A percentile compares a stretch with the other conserved stretches of the same genome.
These are phyloP conservation scores for Hyla sarda DNA, from an alignment of 2,113 vertebrate species.

Conservation along the genomic window DNA sequence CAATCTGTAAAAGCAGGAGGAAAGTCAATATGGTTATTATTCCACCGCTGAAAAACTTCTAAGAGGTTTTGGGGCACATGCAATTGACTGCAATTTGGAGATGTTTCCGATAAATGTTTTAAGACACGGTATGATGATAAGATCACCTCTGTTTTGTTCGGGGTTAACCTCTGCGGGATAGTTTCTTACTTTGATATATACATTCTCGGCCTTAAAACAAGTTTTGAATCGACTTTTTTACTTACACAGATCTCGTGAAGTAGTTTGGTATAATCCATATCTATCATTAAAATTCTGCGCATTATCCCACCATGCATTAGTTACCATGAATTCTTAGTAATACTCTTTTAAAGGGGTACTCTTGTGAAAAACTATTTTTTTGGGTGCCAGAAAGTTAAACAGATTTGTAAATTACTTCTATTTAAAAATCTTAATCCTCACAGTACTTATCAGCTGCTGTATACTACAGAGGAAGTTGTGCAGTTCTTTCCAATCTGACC, in stretches of 20 bases:
- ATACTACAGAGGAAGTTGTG: no score
- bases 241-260: rapidly evolving
- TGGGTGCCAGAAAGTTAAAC: no score
- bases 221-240: neutral
- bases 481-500: no score
- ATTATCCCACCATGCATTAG: no score
- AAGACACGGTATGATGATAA: no score
- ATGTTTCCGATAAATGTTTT: conserved; percentile 43
- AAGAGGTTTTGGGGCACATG: conserved; percentile 30
- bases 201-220: neutral
- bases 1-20: conserved; percentile 48
- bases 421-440: no score
- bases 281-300: neutral
- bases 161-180: neutral
- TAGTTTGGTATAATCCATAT: neutral
- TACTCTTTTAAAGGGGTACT: no score
- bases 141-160: neutral
- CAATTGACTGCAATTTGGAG: conserved; percentile 40
- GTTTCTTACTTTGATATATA: neutral
- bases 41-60: conserved; percentile 31
- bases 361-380: no score
- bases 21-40: conserved; percentile 54
- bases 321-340: no score
- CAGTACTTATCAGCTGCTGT: no score
- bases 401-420: no score